Evolutionary conservation across 2,797 vertebrate genomes (phyloP), one percentile per base, ranked within the genome.

Genomic region (Alca torda): DNA sequence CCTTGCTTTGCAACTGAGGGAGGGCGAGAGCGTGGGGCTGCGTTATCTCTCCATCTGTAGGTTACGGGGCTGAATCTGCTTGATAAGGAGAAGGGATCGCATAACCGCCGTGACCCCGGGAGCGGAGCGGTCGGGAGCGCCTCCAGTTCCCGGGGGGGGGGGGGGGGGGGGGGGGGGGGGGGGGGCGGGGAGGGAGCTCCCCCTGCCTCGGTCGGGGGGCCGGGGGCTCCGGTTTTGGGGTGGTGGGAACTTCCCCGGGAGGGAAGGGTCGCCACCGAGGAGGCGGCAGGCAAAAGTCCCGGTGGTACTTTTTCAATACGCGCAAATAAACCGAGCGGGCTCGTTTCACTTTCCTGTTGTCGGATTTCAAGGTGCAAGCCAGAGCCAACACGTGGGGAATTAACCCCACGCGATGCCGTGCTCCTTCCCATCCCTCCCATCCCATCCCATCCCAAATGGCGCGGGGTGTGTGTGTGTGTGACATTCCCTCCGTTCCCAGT

Each of bases 341-440:
- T 96, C 50, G 56, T 95, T 91, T 95, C 92, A 35, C 64, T 96
- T 96, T 87, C 67, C 61, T 21, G 20, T 86, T 87, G 87, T 68
- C 81, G 72, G 60, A 59, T 87, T 78, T 86, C 83, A 68, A 83
- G 90, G 84, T 89, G 83, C 85, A 81, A 83, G 82, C 75, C 16
- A 17, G 33, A 84, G 75, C 78, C 39, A 75, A 10, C 92, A 80
- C 93, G 83, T 96, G 94, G 84, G 67, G 70, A 75, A 73, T 77
- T 91, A 79, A 93, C 64, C 77, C 83, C 69, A 13, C 31, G 74
- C 65, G 46, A 23, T 75, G 54, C 94, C 57, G 45, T 8, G 37
- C 75, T 84, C 46, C 45, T 63, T 33, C 23, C 51, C 24, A 39
- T 54, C 69, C 26, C 56, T 41, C 41, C 14, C 41, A 41, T 13